Evolutionary conservation across 2,113 vertebrate species (phyloP).

Genomic region (Atlantisia rogersi): DNA sequence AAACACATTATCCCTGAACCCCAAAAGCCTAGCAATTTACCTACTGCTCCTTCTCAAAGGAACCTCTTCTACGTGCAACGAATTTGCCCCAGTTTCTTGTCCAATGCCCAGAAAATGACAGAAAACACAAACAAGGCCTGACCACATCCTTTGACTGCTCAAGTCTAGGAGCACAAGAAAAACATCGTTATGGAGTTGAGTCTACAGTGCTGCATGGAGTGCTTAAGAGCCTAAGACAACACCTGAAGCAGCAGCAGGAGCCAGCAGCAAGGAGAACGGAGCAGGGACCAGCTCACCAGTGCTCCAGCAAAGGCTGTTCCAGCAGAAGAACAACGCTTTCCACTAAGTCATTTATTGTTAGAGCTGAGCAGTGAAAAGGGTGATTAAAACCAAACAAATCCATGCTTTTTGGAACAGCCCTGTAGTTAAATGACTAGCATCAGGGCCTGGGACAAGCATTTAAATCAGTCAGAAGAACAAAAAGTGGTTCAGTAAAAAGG

Average conservation of each 20-base stretch:
- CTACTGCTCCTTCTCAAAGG: not conserved
- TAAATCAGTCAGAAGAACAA: not conserved
- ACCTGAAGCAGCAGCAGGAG: not conserved
- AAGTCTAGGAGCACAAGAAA: not conserved
- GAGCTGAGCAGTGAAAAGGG: not conserved
- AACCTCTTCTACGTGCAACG: not conserved
- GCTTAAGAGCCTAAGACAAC: not conserved
- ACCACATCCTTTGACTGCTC: not conserved
- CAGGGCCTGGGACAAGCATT: not conserved
- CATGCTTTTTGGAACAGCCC: not conserved
- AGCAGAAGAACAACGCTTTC: not conserved
- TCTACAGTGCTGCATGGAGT: not conserved
- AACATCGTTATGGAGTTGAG: not conserved
- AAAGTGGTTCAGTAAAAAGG: not conserved
- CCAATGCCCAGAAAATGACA: not conserved
- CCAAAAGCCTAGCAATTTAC: not conserved
- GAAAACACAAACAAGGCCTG: not conserved
- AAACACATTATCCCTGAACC: not conserved
- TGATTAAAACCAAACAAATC: not conserved
- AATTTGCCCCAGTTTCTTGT: not conserved
- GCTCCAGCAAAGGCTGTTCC: not conserved
- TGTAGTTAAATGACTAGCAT: not conserved
- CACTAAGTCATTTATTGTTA: not conserved
- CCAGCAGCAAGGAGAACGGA: not conserved
- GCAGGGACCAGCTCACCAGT: not conserved